These are phyloP conservation scores for Orthonevra nobilis DNA, from an alignment of 2,888 invertebrate genomes.

Conservation along the genomic window DNA sequence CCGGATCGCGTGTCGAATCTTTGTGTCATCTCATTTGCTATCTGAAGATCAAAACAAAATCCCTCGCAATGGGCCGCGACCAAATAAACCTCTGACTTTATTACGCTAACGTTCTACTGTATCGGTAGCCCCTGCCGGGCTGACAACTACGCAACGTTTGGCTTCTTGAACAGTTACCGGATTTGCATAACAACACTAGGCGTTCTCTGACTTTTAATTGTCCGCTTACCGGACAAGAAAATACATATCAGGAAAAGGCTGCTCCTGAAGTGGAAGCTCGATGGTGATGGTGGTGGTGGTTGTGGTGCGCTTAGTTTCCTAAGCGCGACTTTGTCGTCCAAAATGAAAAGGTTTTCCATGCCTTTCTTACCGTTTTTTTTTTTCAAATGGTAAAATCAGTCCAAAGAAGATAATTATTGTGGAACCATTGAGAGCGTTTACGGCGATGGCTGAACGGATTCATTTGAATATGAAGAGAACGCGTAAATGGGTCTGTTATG, in stretches of 20 bases:
- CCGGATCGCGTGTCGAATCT: constrained; percentile 40
- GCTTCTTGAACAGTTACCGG: constrained; percentile 10
- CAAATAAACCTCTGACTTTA: constrained; percentile 52
- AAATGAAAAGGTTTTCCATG: too few species aligned
- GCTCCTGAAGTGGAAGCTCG: constrained; percentile 50
- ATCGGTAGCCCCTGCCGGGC: constrained; percentile 45
- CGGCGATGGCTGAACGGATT: constrained; percentile 36
- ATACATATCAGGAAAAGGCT: too few species aligned
- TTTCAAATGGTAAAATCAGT: too few species aligned
- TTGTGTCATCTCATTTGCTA: constrained; percentile 17
- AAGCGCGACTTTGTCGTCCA: constrained; percentile 42
- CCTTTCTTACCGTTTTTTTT: too few species aligned
- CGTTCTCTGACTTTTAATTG: too few species aligned
- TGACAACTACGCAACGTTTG: constrained; percentile 44
- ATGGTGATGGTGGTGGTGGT: too few species aligned
- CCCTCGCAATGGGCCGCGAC: constrained; percentile 26
- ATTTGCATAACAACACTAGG: constrained; percentile 69
- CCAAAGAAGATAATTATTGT: constrained; percentile 63
- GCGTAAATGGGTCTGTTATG: constrained; percentile 61
- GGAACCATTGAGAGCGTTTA: constrained; percentile 66
- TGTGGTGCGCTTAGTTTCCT: constrained; percentile 24
- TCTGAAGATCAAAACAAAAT: constrained; percentile 11
- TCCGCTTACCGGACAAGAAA: constrained; percentile 12
- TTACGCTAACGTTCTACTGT: constrained; percentile 48
- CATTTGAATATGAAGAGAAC: constrained; percentile 67